A percentile compares a stretch with the other conserved stretches of the same genome.
phyloP scores from a whole-genome alignment of 37 sponge, comb jelly and placozoan genomes.

The Beroe ovata region DNA sequence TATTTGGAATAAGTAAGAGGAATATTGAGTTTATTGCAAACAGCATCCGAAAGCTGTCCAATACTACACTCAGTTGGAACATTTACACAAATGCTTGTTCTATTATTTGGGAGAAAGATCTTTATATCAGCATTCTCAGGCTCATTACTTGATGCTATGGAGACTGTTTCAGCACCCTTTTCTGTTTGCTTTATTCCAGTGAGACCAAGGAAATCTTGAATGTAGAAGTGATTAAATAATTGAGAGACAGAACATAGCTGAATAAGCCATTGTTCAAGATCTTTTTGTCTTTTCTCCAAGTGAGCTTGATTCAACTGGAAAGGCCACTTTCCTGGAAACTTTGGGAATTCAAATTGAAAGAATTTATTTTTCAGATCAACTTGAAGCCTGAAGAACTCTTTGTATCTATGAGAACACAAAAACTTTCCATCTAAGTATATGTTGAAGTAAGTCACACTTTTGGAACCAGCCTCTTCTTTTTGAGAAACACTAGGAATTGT shows the following conservation, averaged over 20 bases:
- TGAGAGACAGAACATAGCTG: conserved; percentile 73
- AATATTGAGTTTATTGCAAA: conserved; percentile 17
- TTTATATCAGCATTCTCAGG: conserved; percentile 32
- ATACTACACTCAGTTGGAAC: conserved; percentile 38
- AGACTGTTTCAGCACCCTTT: not conserved
- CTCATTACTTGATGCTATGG: conserved; percentile 3
- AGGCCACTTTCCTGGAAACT: conserved; percentile 93
- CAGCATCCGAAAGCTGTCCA: not conserved
- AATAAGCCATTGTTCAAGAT: conserved; percentile 88
- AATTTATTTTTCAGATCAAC: conserved; percentile 87
- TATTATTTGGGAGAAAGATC: conserved; percentile 7
- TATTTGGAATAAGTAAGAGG: not conserved
- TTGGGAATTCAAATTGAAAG: conserved; percentile 83
- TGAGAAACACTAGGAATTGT: conserved; percentile 65
- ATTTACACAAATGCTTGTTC: conserved; percentile 34
- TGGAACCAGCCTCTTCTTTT: conserved; percentile 20
- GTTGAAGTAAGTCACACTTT: conserved; percentile 63
- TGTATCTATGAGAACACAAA: conserved; percentile 68
- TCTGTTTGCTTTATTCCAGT: conserved; percentile 4
- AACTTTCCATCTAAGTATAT: conserved; percentile 68
- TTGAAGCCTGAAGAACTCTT: conserved; percentile 53
- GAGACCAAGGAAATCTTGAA: not conserved
- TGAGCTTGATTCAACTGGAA: conserved; percentile 82
- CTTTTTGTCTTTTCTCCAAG: conserved; percentile 81
- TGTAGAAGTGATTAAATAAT: conserved; percentile 61